Evolutionary conservation across 2,797 vertebrate genomes (phyloP), one percentile per base, ranked within the genome.

Genomic region (Varecia variegata): DNA sequence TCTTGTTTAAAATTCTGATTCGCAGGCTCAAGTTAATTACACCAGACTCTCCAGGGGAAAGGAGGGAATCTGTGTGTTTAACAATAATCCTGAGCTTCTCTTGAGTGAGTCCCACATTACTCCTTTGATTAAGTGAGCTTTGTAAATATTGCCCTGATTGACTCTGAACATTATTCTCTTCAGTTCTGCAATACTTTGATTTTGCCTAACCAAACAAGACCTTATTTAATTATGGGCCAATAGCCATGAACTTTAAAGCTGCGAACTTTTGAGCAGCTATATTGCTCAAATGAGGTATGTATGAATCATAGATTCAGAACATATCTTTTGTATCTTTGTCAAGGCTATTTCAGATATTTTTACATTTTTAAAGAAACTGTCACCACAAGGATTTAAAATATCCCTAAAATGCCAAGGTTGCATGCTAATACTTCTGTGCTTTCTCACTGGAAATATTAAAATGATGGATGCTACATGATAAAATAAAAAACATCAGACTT

Each of bases 301-400:
- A 47, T 76, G 74, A 95, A 54, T 70, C 52, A 91, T 81, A 73
- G 50, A 80, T 62, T 93, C 47, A 52, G 56, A 77, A 52, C 56
- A 11, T 30, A 65, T 58, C 81, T 88, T 90, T 93, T 90, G 25
- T 47, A 86, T 84, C 30, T 88, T 96, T 90, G 71, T 77, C 56
- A 84, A 94, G 84, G 38, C 76, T 95, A 88, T 93, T 97, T 96
- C 88, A 93, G 65, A 58, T 86, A 68, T 68, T 88, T 95, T 93
- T 94, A 88, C 93, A 67, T 95, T 96, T 94, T 94, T 90, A 93
- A 97, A 97, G 95, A 95, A 94, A 96, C 47, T 92, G 92, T 88
- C 79, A 84, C 82, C 86, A 65, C 38, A 88, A 85, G 88, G 85
- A 95, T 85, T 74, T 93, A 93, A 95, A 95, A 70, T 93, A 95